These are phyloP conservation scores for Battus philenor DNA, from an alignment of 1,140 invertebrate species.

Conservation along the genomic window DNA sequence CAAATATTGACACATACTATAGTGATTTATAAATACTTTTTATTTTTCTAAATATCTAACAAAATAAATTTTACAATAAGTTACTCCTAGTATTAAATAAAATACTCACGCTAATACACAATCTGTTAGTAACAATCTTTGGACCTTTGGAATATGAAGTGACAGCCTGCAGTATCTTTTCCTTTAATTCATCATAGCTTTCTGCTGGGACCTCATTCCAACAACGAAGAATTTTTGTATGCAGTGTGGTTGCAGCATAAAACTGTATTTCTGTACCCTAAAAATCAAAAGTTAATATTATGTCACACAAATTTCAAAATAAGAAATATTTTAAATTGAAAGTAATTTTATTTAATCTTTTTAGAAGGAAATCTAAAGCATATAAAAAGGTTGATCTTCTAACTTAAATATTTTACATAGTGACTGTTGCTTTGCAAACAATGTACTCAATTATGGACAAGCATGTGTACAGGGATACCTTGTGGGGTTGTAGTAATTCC, in stretches of 20 bases:
- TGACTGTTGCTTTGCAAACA: too few relatives aligned
- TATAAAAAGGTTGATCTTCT: background rate
- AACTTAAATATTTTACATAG: too few relatives aligned
- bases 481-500: conserved; percentile 86
- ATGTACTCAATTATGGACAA: background rate
- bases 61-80: conserved; percentile 6
- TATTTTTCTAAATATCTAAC: too few relatives aligned
- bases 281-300: conserved; percentile 26
- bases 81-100: too few relatives aligned
- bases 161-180: conserved; percentile 85
- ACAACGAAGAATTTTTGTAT: conserved; percentile 90
- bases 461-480: conserved; percentile 76
- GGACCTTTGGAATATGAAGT: conserved; percentile 85
- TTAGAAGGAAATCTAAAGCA: too few relatives aligned
- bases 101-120: conserved; percentile 89
- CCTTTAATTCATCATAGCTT: conserved; percentile 84
- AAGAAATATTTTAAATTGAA: too few relatives aligned
- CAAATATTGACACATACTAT: too few relatives aligned
- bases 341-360: too few relatives aligned
- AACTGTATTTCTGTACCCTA: conserved; percentile 92
- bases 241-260: conserved; percentile 92
- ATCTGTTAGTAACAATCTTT: conserved; percentile 88
- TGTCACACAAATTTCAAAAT: too few relatives aligned
- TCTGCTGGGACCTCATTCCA: conserved; percentile 90
- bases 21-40: too few relatives aligned